Percentiles rank a stretch among this genome's conserved stretches.
Evolutionary conservation across 2,888 invertebrate species (phyloP).

Genomic region (Acleris laterana): DNA sequence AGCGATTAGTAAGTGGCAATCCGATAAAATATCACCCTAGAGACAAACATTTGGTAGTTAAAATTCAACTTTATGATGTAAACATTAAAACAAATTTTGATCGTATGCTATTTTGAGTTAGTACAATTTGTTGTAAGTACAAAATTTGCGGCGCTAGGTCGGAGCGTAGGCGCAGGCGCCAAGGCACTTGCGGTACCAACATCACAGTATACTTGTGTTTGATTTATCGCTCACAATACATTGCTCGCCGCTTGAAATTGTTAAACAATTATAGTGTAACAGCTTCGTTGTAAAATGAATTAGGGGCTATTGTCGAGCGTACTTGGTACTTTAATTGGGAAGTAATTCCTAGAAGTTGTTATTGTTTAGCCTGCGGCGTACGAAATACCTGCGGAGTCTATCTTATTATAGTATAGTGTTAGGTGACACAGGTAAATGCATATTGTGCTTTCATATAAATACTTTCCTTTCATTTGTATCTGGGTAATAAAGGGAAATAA

Average conservation of each 20-base stretch:
- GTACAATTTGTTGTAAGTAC: background rate
- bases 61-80: too few relatives aligned
- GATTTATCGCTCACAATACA: constrained; percentile 26
- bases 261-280: constrained; percentile 1
- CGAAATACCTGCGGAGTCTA: constrained; percentile 11
- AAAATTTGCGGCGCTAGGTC: constrained; percentile 42
- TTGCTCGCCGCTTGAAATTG: constrained; percentile 19
- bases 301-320: constrained; percentile 7
- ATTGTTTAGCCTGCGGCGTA: constrained; percentile 16
- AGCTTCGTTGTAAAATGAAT: constrained; percentile 20
- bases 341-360: constrained; percentile 23
- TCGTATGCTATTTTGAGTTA: background rate
- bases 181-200: constrained; percentile 42
- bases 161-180: constrained; percentile 74
- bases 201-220: constrained; percentile 12
- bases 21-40: too few relatives aligned
- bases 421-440: constrained; percentile 11
- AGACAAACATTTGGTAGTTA: too few relatives aligned
- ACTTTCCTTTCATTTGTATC: background rate
- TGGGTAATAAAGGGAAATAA: background rate
- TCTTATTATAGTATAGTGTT: constrained; percentile 23
- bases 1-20: constrained; percentile 71
- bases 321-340: constrained; percentile 21
- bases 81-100: too few relatives aligned
- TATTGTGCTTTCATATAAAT: constrained; percentile 15